Base-by-base conservation (phyloP, 92 coral and sea anemone species). In the Scolanthus callimorphus region DNA sequence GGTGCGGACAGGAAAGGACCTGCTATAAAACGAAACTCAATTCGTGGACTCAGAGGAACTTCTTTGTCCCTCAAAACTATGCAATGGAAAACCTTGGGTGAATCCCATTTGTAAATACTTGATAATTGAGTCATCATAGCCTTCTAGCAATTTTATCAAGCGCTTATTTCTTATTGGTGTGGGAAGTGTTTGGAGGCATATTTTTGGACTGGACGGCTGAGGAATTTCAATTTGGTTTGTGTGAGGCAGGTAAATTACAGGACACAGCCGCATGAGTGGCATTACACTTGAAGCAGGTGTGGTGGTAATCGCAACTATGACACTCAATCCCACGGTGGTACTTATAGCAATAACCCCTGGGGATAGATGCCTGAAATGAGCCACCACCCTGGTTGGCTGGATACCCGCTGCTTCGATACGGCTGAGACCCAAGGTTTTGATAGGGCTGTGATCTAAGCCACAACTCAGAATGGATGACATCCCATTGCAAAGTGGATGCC, bases 401-500 rank as follows among this genome's bases (percentile, higher is more conserved):
- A 10, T 4, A 21, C 23, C 6, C 17, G 23, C 12, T 46, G 17
- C 22, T 20, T 21, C 17, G 52, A 20, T 9, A 9, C 52, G 12
- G 52, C 4, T 11, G n/a, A 17, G 34, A 21, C 12, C 17, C 17
- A 4, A 10, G 12, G 4, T 9, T 13, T 13, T 13, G 11, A 30
- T 3, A 4, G 9, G 2, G 11, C 21, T 77, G 71, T 24, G 84
- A 51, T 12, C 66, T 58, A 13, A 78, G 60, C 85, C 80, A 78
- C 50, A 78, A 51, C 54, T 78, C 85, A 37, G 71, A 17, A 49
- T 78, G 74, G n/a, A 71, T 71, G n/a, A 59, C 17, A 15, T 39
- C 72, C 85, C 80, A 78, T 23, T 67, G 73, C 13, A 70, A 21
- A 15, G 67, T 25, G 19, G 59, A 17, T 24, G 55, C 49, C 29